These are phyloP conservation scores for Palythoa grandis DNA, from an alignment of 92 coral and sea anemone genomes.

Conservation along the genomic window DNA sequence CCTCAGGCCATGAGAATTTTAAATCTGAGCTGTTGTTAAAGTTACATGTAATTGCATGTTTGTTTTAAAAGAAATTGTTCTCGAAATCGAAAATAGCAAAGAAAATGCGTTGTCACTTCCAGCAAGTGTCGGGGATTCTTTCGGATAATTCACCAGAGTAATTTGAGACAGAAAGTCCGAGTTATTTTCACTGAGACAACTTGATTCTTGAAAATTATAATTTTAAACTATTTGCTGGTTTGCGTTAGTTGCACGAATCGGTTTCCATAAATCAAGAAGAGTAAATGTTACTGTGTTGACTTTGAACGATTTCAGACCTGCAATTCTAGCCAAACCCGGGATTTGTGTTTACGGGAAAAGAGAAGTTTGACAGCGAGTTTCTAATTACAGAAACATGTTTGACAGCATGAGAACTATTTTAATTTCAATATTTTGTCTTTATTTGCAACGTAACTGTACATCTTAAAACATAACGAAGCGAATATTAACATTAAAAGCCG, in stretches of 20 bases:
- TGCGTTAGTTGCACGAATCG: not conserved
- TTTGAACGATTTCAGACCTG: not conserved
- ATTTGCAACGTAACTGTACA: no score
- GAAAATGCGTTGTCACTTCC: conserved; percentile 35
- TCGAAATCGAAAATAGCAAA: conserved; percentile 22
- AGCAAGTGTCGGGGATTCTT: conserved; percentile 13
- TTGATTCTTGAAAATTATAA: no score
- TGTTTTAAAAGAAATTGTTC: conserved; percentile 18
- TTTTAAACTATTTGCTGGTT: not conserved
- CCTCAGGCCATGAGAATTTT: no score
- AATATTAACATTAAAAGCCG: no score
- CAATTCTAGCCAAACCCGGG: not conserved
- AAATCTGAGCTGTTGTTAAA: no score
- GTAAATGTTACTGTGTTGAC: not conserved
- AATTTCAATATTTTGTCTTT: no score
- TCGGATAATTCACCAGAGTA: conserved; percentile 23
- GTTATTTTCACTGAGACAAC: no score
- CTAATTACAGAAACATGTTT: no score
- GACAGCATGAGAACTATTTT: no score
- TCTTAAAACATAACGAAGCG: no score
- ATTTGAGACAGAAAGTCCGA: conserved; percentile 11
- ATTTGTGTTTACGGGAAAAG: no score
- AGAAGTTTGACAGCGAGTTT: no score
- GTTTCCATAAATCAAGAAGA: not conserved
- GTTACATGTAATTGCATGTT: conserved; percentile 18